Evolutionary conservation across 2,888 invertebrate species (phyloP), one percentile per base, ranked within the genome.

Genomic region (Ophion ellenae): DNA sequence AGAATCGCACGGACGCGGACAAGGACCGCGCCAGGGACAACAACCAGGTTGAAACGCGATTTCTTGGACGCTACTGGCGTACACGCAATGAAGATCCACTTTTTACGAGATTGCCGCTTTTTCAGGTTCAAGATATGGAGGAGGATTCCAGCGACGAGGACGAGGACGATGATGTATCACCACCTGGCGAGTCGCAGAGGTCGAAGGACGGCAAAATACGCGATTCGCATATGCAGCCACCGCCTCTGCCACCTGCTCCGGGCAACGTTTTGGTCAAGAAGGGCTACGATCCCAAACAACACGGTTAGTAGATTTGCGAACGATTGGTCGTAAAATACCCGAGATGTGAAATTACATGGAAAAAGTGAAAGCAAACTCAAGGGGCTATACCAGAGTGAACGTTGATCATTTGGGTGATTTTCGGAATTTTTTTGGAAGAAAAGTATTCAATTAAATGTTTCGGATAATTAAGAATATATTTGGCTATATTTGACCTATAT

Each of bases 271-370:
- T 99, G 64, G 98, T 99, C 84, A 98, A 98, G 94, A 97, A 96
- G 90, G 98, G 98, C 93, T 99, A 99, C 94, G 98, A 99, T 95
- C 99, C 99, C 0, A 99, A 98, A 94, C 97, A 97, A 93, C 95
- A 95, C 90, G 95, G 94, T 90, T 87, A 87, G 57, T 82, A 47
- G 28, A 66, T 81, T 83, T 83, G 53, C 5, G 0, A 57, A 64
- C 32, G 64, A 47, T n/a, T 20, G 20, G 1, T 61, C 10, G 2
- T 24, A 47, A 47, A 32, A 32, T 4, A 32, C 32, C 32, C 32
- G 32, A 32, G 32, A 32, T 32, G 4, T 32, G 32, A 32, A 32
- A 32, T 32, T 32, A 32, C 24, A 24, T 1, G 24, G 24, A 24
- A 24, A 24, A 24, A 24, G 1, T 24, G 24, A 2, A 24, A 24